Evolutionary conservation across 2,113 vertebrate species (phyloP).

Genomic region (Pluvialis apricaria): DNA sequence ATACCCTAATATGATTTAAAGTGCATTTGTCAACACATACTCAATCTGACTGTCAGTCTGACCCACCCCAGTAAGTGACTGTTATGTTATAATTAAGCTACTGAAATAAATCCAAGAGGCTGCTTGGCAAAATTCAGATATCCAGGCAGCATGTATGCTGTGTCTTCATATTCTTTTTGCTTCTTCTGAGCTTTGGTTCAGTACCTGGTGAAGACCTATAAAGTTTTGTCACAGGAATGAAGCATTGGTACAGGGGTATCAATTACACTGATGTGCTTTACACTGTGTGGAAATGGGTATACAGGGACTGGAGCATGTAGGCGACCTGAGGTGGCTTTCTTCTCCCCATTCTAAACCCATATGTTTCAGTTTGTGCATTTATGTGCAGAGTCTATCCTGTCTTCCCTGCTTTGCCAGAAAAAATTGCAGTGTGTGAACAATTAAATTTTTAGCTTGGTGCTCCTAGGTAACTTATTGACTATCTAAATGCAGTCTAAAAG

Average conservation of each 20-base stretch:
- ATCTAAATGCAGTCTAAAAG: neutral
- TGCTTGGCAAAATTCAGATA: neutral
- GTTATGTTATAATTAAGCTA: neutral
- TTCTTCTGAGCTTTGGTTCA: neutral
- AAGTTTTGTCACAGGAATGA: neutral
- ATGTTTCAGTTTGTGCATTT: neutral
- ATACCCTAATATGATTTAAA: neutral
- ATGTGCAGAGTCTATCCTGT: neutral
- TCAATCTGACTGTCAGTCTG: neutral
- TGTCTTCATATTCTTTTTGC: neutral
- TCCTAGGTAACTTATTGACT: neutral
- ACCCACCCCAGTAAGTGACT: neutral
- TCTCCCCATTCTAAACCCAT: neutral
- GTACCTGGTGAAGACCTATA: neutral
- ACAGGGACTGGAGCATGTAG: neutral
- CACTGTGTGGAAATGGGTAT: too few relatives aligned
- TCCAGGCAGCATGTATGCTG: neutral
- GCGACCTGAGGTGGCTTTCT: neutral
- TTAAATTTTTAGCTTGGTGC: neutral
- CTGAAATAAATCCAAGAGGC: neutral
- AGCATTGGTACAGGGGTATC: neutral
- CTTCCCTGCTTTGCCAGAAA: neutral
- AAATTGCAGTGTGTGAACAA: neutral
- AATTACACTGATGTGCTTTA: neutral
- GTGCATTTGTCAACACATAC: neutral